A percentile compares a stretch with the other conserved stretches of the same genome.
These are phyloP conservation scores for Plebejus melissa DNA, from an alignment of 2,888 invertebrate genomes.

Conservation along the genomic window DNA sequence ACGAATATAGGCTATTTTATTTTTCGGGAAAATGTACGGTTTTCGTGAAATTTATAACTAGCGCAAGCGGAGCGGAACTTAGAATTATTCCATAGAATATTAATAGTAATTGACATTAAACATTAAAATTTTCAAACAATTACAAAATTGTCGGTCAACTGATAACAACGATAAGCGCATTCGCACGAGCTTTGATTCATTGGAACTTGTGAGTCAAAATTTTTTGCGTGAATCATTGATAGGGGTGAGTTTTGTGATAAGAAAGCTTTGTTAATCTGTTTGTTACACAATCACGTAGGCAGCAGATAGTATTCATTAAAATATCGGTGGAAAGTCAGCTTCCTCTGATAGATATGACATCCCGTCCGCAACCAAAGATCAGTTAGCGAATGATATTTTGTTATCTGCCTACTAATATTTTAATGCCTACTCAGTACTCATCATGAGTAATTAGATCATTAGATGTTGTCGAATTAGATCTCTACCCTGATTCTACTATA, in stretches of 20 bases:
- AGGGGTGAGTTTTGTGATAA: constrained; percentile 34
- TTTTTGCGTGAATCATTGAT: constrained; percentile 33
- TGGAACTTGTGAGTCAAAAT: constrained; percentile 10
- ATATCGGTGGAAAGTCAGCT: constrained; percentile 58
- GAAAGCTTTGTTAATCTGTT: constrained; percentile 50
- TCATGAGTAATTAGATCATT: too few species aligned
- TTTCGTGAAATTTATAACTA: too few species aligned
- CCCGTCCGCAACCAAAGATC: constrained; percentile 57
- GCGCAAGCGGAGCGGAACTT: too few species aligned
- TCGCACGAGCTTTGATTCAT: not conserved
- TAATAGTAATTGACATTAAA: not conserved
- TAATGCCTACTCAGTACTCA: too few species aligned
- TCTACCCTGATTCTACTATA: too few species aligned
- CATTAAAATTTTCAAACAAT: not conserved
- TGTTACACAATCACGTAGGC: constrained; percentile 46
- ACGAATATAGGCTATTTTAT: too few species aligned
- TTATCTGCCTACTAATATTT: not conserved
- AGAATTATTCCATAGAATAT: too few species aligned
- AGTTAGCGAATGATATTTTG: constrained; percentile 32
- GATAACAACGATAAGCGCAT: not conserved
- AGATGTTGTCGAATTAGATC: too few species aligned
- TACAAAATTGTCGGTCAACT: constrained; percentile 2
- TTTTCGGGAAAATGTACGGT: too few species aligned
- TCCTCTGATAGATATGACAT: constrained; percentile 62
- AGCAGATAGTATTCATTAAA: constrained; percentile 57